Evolutionary conservation across 1,140 invertebrate genomes (phyloP).

Genomic region (Octopus sinensis): DNA sequence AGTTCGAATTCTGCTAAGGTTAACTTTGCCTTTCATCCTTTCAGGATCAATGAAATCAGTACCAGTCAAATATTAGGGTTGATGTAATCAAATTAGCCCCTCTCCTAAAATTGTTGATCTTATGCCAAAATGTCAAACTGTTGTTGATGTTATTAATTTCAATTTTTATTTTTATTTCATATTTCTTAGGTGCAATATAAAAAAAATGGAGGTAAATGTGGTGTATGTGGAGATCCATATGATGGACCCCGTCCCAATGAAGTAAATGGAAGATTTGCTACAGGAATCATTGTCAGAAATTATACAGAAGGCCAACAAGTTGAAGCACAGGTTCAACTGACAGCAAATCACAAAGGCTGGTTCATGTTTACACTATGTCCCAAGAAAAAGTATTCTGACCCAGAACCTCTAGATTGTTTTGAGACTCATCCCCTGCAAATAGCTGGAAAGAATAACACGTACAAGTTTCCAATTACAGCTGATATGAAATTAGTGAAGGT

Average conservation of each 20-base stretch:
- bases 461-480: slow-evolving; percentile 28
- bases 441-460: slow-evolving; percentile 24
- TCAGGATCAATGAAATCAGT: too few relatives aligned
- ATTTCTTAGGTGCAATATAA: slow-evolving; percentile 40
- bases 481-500: slow-evolving; percentile 28
- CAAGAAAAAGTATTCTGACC: slow-evolving; percentile 54
- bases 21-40: too few relatives aligned
- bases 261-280: slow-evolving; percentile 55
- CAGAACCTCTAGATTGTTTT: slow-evolving; percentile 41
- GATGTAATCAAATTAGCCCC: too few relatives aligned
- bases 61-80: too few relatives aligned
- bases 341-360: slow-evolving; percentile 49
- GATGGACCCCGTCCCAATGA: slow-evolving; percentile 53
- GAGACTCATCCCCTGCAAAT: slow-evolving; percentile 34
- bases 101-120: too few relatives aligned
- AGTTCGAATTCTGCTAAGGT: too few relatives aligned
- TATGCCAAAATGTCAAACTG: too few relatives aligned
- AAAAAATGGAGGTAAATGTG: slow-evolving; percentile 57
- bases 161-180: too few relatives aligned
- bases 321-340: slow-evolving; percentile 36
- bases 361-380: slow-evolving; percentile 48
- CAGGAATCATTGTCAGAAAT: slow-evolving; percentile 50
- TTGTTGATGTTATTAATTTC: too few relatives aligned
- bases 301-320: slow-evolving; percentile 49
- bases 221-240: slow-evolving; percentile 51